Base-by-base conservation (phyloP, 2,797 vertebrate species). In the Melanotaenia boesemani region DNA sequence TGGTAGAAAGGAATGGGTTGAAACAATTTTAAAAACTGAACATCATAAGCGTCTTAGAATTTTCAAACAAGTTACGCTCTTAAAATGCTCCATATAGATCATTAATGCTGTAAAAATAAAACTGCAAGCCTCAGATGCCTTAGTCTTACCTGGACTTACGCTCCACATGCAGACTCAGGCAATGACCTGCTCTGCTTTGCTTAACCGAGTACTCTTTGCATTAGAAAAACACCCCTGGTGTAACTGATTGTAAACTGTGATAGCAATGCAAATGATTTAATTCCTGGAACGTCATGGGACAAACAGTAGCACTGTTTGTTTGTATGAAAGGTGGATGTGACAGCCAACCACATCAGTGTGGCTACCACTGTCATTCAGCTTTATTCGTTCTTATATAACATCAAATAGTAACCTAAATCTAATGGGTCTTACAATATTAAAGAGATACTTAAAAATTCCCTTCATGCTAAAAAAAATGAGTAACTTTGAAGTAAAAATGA, bases 231-330 rank as follows among this genome's bases (percentile, higher is more conserved):
- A 67, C 46, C 24, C 2, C 39, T 0, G 1, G 36, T 5, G 22
- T 10, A 70, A 39, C 66, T 71, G 76, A 89, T 79, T 13, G 22
- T 76, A 73, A 83, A 80, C 73, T 76, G 63, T 69, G 90, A 92
- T 88, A 87, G 0, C 15, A 24, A 93, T 91, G 91, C 87, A 93
- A 91, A 91, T 91, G 1, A 55, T 41, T 55, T n/a, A 2, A 56
- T 80, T 56, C 56, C 79, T 60, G 72, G 64, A 84, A 81, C 36
- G 11, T 22, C 15, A n/a, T 7, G 12, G 11, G 32, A 63, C 63
- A 83, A 80, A 86, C 76, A 86, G 50, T 16, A 10, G 6, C 1
- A 1, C 58, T 63, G 18, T 88, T 63, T 81, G 59, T 77, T 24
- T 81, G 60, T 74, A 32, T 22, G 37, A 1, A 10, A 32, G 26